Evolutionary conservation across 37 sponge, comb jelly and placozoan species (phyloP), one percentile per base, ranked within the genome.

Genomic region (Mnemiopsis leidyi): DNA sequence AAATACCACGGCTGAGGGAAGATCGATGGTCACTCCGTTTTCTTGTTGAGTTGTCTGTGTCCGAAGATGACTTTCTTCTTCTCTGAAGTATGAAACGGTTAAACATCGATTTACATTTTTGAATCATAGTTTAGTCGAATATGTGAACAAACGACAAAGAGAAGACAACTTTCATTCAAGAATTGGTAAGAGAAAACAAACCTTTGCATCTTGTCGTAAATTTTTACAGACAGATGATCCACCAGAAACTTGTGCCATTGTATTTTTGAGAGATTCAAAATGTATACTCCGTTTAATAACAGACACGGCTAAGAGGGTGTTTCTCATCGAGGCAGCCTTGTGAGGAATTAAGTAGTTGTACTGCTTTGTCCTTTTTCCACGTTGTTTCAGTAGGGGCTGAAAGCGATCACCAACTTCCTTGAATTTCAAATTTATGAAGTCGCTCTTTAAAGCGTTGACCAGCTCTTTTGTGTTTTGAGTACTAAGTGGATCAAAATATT

Each of bases 341-440:
- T 77, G 79, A 16, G 79, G 79, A 32, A 77, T 77, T 0, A 77
- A 32, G 18, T 77, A 77, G 35, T 77, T 20, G 36, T 77, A 77
- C 33, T 77, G 26, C 35, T 32, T 32, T 77, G 79, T 32, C 35
- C 35, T 77, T 16, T 34, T 34, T 3, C 79, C 79, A 2, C 20
- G 30, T 32, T 26, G 79, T 7, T 20, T 77, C 79, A 31, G 18
- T 34, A 77, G 20, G 32, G 79, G 32, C 33, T 13, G 2, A 18
- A 34, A 31, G 35, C 33, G 36, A 20, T 77, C 79, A 28, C 36
- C 35, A 3, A 77, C 36, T 13, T 32, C 9, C 26, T 77, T 77
- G 32, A 77, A 18, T 0, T 13, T 32, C 1, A 34, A 2, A 34
- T 26, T 77, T 16, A 77, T 26, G 18, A 77, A 20, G 9, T 32